Evolutionary conservation across 2,888 invertebrate genomes (phyloP), one percentile per base, ranked within the genome.

Genomic region (Drosophila heteroneura): DNA sequence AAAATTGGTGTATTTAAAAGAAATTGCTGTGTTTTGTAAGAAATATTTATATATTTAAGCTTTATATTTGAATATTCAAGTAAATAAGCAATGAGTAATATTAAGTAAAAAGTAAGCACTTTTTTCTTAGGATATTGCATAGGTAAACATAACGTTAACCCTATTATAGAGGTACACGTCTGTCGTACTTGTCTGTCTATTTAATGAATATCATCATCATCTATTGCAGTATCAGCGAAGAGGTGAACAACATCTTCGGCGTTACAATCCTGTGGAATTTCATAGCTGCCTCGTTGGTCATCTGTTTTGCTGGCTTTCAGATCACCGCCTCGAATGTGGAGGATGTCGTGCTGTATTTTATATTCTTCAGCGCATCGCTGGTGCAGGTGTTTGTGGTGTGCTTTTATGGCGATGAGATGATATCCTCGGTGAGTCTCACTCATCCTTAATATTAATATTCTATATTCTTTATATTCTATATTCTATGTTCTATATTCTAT

Each of bases 261-360:
- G 83, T 91, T 58, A 91, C 92, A 5, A 83, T 93, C 26, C 59
- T 93, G 5, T 82, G 92, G 71, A 93, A 93, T 68, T 92, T 93
- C 54, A 65, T 93, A 19, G 87, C 91, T n/a, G 90, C 93, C 9
- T 92, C 93, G 0, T 44, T 91, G 76, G 92, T 92, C 2, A 90
- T 93, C 30, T 93, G 93, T 57, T 91, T 93, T 52, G 91, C 92
- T 30, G 92, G 92, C 26, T 93, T 93, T 80, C 92, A 93, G 76
- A 85, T 91, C 52, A 92, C 91, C 32, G 88, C 91, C 56, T 88
- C 87, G 6, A 87, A 77, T 26, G 64, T 82, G 12, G 85, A 92
- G 58, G 91, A 92, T 7, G 82, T 92, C 30, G 81, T 90, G 5
- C 81, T 91, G 19, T 92, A 91, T 70, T 79, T 83, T 9, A 85